Percentiles rank a stretch among this genome's conserved stretches.
Evolutionary conservation across 2,797 vertebrate genomes (phyloP).

Genomic region (Trachurus trachurus): DNA sequence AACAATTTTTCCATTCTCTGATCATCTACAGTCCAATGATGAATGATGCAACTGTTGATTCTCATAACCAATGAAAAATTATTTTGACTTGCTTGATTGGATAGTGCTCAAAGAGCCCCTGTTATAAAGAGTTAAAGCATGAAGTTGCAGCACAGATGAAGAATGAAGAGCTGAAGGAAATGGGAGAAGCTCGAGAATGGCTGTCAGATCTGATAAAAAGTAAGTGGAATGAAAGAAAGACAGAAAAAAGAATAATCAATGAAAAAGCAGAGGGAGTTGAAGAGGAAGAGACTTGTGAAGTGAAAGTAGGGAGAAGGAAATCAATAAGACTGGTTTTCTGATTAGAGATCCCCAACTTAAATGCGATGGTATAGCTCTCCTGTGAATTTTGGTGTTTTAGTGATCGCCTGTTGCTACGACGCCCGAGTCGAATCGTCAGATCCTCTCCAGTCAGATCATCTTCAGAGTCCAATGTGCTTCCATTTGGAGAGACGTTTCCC

Average conservation of each 20-base stretch:
- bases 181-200: conserved; percentile 25
- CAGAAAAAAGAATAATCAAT: conserved; percentile 52
- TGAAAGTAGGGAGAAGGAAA: conserved; percentile 52
- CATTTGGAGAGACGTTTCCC: conserved; percentile 42
- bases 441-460: conserved; percentile 57
- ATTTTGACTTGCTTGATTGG: neutral
- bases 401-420: conserved; percentile 24
- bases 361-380: conserved; percentile 44
- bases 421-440: conserved; percentile 58
- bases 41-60: neutral
- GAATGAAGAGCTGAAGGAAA: conserved; percentile 14
- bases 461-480: conserved; percentile 44
- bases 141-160: neutral
- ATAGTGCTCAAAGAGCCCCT: neutral
- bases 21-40: neutral
- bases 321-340: conserved; percentile 60
- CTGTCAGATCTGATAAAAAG: conserved; percentile 47
- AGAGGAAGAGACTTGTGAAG: conserved; percentile 38
- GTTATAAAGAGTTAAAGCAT: neutral
- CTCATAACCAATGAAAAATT: neutral
- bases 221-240: conserved; percentile 42
- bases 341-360: conserved; percentile 63
- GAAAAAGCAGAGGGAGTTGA: conserved; percentile 42
- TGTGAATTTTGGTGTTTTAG: conserved; percentile 50
- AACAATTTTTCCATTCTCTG: neutral